Conservation (phyloP, 2,797 vertebrate genomes). For the Menidia menidia region DNA sequence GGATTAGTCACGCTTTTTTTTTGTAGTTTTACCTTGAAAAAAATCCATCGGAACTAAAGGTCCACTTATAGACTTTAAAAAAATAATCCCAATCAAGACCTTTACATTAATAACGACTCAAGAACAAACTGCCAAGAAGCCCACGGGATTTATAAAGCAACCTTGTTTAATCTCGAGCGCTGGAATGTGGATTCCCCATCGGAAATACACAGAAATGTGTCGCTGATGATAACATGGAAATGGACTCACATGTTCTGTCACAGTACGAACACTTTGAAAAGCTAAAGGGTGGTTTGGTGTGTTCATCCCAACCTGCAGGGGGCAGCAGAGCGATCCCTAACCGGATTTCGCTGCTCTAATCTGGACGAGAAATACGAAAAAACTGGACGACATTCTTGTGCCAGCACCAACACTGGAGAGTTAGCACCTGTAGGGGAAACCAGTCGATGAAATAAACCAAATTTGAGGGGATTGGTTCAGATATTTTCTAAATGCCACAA, state of each 20-base stretch:
- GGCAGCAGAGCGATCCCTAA: slow-evolving; percentile 28
- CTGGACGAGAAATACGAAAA: slow-evolving; percentile 8
- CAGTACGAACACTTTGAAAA: slow-evolving; percentile 48
- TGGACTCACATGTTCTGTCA: slow-evolving; percentile 20
- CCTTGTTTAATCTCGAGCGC: not conserved
- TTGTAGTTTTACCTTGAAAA: too few relatives aligned
- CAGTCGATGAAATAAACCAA: slow-evolving; percentile 7
- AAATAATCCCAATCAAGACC: not conserved
- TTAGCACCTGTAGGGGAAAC: slow-evolving; percentile 56
- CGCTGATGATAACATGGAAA: slow-evolving; percentile 37
- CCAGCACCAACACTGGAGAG: slow-evolving; percentile 47
- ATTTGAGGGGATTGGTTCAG: slow-evolving; percentile 1
- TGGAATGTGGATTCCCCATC: slow-evolving; percentile 17
- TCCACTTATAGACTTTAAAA: too few relatives aligned
- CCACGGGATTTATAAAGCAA: not conserved
- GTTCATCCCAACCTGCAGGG: slow-evolving; percentile 39
- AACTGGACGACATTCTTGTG: slow-evolving; percentile 38
- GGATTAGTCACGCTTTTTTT: too few relatives aligned
- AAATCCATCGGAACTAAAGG: too few relatives aligned
- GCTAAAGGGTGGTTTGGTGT: slow-evolving; percentile 36
- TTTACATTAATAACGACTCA: slow-evolving; percentile 1
- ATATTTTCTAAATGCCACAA: slow-evolving; percentile 2
- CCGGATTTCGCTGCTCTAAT: slow-evolving; percentile 13
- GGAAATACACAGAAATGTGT: slow-evolving; percentile 19
- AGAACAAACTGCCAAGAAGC: not conserved